phyloP scores from a whole-genome alignment of 2,797 vertebrate species.

The Odontamblyopus rebecca region DNA sequence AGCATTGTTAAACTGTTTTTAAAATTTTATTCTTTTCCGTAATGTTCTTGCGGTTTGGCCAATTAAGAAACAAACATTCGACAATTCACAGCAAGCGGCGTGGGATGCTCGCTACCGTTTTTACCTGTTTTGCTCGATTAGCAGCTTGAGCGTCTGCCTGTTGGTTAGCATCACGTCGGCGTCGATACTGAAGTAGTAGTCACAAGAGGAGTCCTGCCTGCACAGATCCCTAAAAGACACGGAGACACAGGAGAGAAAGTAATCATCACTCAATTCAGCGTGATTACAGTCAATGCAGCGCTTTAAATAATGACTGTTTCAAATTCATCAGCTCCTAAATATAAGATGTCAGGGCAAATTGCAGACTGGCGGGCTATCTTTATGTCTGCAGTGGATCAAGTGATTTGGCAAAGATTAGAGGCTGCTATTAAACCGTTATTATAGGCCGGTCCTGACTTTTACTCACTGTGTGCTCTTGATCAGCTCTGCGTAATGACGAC shows the following conservation, averaged over 20 bases:
- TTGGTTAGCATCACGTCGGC: constrained; percentile 94
- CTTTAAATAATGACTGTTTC: constrained; percentile 20
- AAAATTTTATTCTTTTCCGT: constrained; percentile 56
- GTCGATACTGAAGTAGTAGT: constrained; percentile 95
- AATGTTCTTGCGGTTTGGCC: constrained; percentile 66
- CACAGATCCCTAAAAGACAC: constrained; percentile 85
- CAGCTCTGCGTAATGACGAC: constrained; percentile 17
- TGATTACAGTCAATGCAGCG: constrained; percentile 37
- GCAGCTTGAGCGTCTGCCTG: constrained; percentile 86
- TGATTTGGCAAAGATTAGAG: constrained; percentile 55
- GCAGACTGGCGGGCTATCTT: constrained; percentile 34
- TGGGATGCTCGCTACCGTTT: background rate
- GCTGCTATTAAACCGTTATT: constrained; percentile 55
- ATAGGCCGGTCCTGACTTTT: constrained; percentile 38
- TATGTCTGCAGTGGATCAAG: constrained; percentile 36
- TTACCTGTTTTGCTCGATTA: constrained; percentile 98
- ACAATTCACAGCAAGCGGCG: constrained; percentile 31
- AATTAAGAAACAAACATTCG: constrained; percentile 43
- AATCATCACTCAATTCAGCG: constrained; percentile 28
- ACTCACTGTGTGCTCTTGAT: constrained; percentile 29
- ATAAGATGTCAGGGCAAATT: constrained; percentile 41
- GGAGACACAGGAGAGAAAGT: constrained; percentile 26
- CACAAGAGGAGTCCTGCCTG: constrained; percentile 85
- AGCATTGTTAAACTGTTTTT: constrained; percentile 59
- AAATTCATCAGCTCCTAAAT: constrained; percentile 40